Conservation (phyloP, 2,113 vertebrate genomes). For the Urocitellus parryii region DNA sequence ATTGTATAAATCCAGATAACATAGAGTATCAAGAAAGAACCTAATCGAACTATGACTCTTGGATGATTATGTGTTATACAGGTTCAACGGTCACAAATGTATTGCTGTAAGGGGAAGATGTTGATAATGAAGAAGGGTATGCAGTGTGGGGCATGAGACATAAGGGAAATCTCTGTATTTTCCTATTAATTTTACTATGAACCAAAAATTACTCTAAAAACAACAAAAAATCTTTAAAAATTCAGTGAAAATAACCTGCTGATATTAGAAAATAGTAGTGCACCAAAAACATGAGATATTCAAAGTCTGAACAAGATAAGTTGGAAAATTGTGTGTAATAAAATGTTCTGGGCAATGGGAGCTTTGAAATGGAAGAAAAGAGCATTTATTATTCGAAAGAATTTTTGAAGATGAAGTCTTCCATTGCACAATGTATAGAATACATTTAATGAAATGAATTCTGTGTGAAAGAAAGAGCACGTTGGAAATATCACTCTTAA, state of each 20-base stretch:
- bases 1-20: background rate
- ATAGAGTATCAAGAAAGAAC: background rate
- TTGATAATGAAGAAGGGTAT: background rate
- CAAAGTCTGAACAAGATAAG: constrained; percentile 50
- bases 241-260: background rate
- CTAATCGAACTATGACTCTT: no score
- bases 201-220: background rate
- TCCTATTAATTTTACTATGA: background rate
- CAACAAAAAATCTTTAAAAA: background rate
- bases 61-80: no score
- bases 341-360: background rate
- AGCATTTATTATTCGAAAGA: background rate
- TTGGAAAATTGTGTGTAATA: constrained; percentile 58
- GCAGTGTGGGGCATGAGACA: background rate
- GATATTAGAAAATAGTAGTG: constrained; percentile 29
- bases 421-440: background rate
- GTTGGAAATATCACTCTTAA: background rate
- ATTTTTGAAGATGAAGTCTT: constrained; percentile 36
- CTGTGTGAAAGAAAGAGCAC: background rate
- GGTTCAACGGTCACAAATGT: background rate
- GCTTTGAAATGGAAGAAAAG: constrained; percentile 42
- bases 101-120: no score
- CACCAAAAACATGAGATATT: background rate
- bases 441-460: constrained; percentile 24
- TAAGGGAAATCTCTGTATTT: background rate